These are phyloP conservation scores for Zalophus californianus DNA, from an alignment of 2,797 vertebrate genomes.

Conservation along the genomic window DNA sequence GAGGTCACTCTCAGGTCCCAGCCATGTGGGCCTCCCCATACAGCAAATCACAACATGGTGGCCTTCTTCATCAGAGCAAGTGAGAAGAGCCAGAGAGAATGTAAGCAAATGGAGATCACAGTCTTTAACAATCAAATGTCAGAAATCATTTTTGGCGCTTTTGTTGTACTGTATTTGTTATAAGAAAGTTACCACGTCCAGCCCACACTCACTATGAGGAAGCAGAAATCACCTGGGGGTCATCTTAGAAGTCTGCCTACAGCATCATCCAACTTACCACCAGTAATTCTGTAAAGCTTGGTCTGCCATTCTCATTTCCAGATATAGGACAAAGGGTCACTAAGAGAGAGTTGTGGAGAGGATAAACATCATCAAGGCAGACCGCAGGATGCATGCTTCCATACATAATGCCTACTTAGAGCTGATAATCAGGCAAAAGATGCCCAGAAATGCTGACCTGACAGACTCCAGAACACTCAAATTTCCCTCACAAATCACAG, in stretches of 20 bases:
- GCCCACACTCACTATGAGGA: not conserved
- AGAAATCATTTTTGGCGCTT: not conserved
- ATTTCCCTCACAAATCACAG: not conserved
- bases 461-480: not conserved
- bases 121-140: not conserved
- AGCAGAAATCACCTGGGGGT: not conserved
- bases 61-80: not conserved
- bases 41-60: not conserved
- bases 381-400: not conserved
- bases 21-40: not conserved
- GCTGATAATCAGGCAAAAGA: not conserved
- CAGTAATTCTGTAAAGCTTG: not conserved
- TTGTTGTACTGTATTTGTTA: not conserved
- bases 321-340: not conserved
- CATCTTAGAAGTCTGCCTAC: not conserved
- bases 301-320: not conserved
- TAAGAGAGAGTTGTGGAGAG: not conserved
- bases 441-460: not conserved
- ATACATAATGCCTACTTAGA: not conserved
- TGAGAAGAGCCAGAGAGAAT: not conserved
- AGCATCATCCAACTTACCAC: not conserved
- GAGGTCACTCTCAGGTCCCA: not conserved
- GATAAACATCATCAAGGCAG: not conserved
- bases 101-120: not conserved
- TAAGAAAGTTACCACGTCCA: not conserved